Evolutionary conservation across 2,113 vertebrate species (phyloP), one percentile per base, ranked within the genome.

Genomic region (Perca schrenkii): DNA sequence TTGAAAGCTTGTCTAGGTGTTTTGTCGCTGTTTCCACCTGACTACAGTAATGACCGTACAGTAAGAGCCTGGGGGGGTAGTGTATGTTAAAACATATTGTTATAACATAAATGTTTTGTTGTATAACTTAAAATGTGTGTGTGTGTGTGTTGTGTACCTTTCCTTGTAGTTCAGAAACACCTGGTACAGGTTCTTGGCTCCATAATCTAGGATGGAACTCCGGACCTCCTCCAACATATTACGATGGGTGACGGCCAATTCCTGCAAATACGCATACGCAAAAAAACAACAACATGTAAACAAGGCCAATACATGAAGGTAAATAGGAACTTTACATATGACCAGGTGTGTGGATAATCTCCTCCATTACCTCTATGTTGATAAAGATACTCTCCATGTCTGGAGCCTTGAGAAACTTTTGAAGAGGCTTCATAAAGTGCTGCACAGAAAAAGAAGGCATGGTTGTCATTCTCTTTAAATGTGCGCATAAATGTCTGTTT

Each of bases 321-420:
- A 17, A 68, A 60, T 4, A 54, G 13, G 7, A 56, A 40, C 8
- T 68, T 28, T 19, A 11, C 0, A 31, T 15, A 22, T 68, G 34
- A 66, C 1, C 53, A 10, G 46, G 22, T 69, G 31, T 57, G 49
- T 13, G 14, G 43, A 36, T 28, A 2, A 73, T 66, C 34, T 50
- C 53, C 54, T 28, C 1, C 46, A 7, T 6, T 92, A 99, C 98
- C 95, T 95, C 91, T 0, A 96, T 88, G 88, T 99, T 99, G 89
- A 97, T 96, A 87, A 99, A 99, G 92, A 99, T 97, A 60, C 85
- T 97, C 88, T 97, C 97, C 0, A 97, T 93, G 79, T 99, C 97
- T 3, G 94, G 88, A 4, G 88, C 67, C 10, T 90, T 90, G 25
- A 98, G 95, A 78, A 98, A 98, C 68, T 86, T 89, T 71, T 96